A percentile compares a stretch with the other conserved stretches of the same genome.
Conservation (phyloP, 1,140 invertebrate genomes). For the Dreissena polymorpha region DNA sequence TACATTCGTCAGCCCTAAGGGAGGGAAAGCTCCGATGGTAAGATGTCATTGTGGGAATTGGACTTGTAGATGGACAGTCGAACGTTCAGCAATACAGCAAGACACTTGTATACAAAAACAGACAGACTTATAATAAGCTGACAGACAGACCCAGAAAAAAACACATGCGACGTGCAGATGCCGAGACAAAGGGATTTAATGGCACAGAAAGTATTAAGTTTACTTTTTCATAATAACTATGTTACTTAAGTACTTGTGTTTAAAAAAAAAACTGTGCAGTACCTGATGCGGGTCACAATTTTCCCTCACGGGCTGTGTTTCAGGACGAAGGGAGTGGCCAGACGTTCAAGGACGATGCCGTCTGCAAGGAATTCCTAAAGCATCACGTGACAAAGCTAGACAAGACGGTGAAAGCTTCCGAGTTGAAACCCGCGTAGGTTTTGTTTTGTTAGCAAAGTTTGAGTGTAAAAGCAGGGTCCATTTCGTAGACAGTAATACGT, state of each 20-base stretch:
- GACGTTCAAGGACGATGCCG: constrained; percentile 62
- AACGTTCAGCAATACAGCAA: too few species aligned
- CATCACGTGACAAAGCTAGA: constrained; percentile 43
- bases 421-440: constrained; percentile 62
- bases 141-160: neutral
- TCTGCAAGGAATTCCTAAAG: constrained; percentile 61
- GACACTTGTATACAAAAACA: neutral
- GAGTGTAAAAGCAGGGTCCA: too few species aligned
- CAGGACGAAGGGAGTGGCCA: constrained; percentile 64
- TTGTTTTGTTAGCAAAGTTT: too few species aligned
- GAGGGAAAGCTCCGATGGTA: constrained; percentile 69
- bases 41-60: neutral
- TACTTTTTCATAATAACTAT: too few species aligned
- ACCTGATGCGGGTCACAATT: too few species aligned
- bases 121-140: neutral
- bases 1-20: constrained; percentile 65
- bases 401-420: constrained; percentile 54
- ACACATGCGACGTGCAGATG: neutral
- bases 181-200: neutral
- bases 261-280: too few species aligned
- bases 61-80: neutral
- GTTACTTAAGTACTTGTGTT: too few species aligned
- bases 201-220: too few species aligned
- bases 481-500: too few species aligned
- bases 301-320: too few species aligned